Conservation (phyloP, 2,888 invertebrate species). For the Drosophila infuscata region DNA sequence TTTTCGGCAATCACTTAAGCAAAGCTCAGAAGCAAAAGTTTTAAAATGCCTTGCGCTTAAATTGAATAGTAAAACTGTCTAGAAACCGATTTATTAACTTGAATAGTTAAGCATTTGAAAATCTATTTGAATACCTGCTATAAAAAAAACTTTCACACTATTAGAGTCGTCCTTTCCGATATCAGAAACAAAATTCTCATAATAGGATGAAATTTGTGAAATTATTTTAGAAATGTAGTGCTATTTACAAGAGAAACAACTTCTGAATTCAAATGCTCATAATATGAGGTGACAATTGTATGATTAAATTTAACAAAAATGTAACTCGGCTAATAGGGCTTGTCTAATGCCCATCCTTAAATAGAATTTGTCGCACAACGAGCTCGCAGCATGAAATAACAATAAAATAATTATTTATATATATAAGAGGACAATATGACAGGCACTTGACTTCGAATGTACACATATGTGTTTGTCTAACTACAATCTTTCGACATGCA, state of each 20-base stretch:
- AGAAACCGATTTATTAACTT: background rate
- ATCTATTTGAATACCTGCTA: background rate
- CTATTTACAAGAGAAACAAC: background rate
- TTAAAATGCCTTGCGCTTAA: background rate
- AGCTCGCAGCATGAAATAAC: background rate
- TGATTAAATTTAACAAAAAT: background rate
- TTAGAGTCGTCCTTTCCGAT: background rate
- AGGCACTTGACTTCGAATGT: constrained; percentile 12
- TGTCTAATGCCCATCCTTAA: background rate
- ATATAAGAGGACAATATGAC: background rate
- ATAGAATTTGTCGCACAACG: background rate
- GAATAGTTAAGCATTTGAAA: background rate
- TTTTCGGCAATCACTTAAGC: constrained; percentile 5
- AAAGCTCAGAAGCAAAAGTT: background rate
- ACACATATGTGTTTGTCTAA: constrained; percentile 16
- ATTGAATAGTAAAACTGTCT: background rate
- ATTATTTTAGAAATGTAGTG: background rate
- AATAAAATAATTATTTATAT: constrained; percentile 2
- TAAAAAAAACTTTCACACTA: background rate
- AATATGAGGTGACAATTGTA: background rate
- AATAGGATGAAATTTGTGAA: background rate
- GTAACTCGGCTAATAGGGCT: background rate
- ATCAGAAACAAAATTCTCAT: background rate
- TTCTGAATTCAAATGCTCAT: background rate
- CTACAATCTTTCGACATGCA: constrained; percentile 20